A percentile compares a stretch with the other conserved stretches of the same genome.
Evolutionary conservation across 2,888 invertebrate species (phyloP).

Genomic region (Melikaiella ostensackeni): DNA sequence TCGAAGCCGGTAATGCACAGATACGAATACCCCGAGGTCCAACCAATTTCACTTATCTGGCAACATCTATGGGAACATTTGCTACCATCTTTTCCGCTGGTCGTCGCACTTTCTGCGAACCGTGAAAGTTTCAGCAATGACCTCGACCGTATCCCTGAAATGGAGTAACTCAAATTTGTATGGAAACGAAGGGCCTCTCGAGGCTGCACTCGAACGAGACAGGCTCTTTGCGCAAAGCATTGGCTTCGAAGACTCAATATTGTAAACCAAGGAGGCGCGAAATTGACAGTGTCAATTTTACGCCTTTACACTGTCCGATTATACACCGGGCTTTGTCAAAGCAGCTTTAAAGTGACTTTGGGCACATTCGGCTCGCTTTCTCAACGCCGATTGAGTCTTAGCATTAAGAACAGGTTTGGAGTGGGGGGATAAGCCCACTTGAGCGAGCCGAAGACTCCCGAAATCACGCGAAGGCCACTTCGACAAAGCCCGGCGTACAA

Average conservation of each 20-base stretch:
- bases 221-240: slow-evolving; percentile 52
- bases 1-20: slow-evolving; percentile 47
- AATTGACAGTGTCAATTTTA: too few species aligned
- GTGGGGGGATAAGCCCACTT: too few species aligned
- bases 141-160: slow-evolving; percentile 49
- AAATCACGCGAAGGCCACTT: too few species aligned
- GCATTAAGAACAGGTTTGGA: too few species aligned
- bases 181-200: slow-evolving; percentile 54
- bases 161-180: slow-evolving; percentile 57
- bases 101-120: slow-evolving; percentile 53
- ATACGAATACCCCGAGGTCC: slow-evolving; percentile 67
- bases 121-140: slow-evolving; percentile 52
- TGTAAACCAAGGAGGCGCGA: slow-evolving; percentile 13
- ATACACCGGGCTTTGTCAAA: too few species aligned
- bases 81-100: slow-evolving; percentile 46
- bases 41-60: slow-evolving; percentile 69
- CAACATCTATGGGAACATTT: slow-evolving; percentile 59
- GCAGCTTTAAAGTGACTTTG: too few species aligned
- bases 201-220: slow-evolving; percentile 51
- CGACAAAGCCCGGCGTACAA: too few species aligned
- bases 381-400: too few species aligned
- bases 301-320: too few species aligned
- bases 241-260: slow-evolving; percentile 19
- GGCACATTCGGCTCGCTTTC: too few species aligned
- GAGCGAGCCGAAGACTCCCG: too few species aligned